A percentile compares a stretch with the other conserved stretches of the same genome.
Conservation (phyloP, 2,888 invertebrate genomes). For the Platycheirus rosarum region DNA sequence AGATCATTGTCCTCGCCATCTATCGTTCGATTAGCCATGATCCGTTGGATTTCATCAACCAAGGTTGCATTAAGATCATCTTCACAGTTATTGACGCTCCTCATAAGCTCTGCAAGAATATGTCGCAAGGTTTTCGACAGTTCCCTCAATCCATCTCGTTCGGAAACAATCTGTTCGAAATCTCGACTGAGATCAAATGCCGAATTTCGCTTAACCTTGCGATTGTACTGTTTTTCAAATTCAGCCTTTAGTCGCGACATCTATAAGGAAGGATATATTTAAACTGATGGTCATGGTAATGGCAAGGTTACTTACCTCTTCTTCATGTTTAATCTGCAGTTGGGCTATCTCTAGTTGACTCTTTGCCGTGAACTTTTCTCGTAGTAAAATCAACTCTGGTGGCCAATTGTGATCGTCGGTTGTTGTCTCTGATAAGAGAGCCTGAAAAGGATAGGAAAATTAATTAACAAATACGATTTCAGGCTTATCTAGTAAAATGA, state of each 20-base stretch:
- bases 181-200: conserved; percentile 82
- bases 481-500: conserved; percentile 7
- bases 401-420: conserved; percentile 90
- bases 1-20: conserved; percentile 77
- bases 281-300: conserved; percentile 1
- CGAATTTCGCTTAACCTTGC: conserved; percentile 81
- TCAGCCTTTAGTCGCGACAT: conserved; percentile 82
- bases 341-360: conserved; percentile 85
- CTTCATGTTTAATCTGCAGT: conserved; percentile 84
- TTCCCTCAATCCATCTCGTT: conserved; percentile 86
- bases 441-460: conserved; percentile 82
- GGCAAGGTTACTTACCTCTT: conserved; percentile 84
- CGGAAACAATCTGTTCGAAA: conserved; percentile 80
- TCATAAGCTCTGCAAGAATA: conserved; percentile 87
- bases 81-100: conserved; percentile 90
- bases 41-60: conserved; percentile 84
- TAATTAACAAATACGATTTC: conserved; percentile 20
- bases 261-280: conserved; percentile 72
- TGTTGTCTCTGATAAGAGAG: conserved; percentile 87
- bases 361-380: conserved; percentile 88
- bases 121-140: conserved; percentile 86
- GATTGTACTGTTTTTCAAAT: conserved; percentile 82
- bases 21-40: conserved; percentile 77
- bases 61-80: conserved; percentile 90
- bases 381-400: conserved; percentile 87